These are phyloP conservation scores for Decapterus maruadsi DNA, from an alignment of 2,797 vertebrate species.

Conservation along the genomic window DNA sequence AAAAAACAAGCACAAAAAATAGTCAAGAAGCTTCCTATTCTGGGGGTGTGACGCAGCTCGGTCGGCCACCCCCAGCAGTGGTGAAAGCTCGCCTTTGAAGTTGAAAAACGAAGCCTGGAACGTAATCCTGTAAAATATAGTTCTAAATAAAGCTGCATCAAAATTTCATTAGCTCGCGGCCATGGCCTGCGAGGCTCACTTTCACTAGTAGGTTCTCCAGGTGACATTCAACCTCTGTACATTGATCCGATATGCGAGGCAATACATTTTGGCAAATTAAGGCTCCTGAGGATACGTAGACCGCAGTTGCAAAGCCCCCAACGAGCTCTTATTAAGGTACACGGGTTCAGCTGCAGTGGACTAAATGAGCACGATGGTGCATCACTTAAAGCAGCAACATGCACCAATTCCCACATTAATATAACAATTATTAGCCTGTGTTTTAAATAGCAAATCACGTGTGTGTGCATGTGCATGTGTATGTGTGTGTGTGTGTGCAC, in stretches of 20 bases:
- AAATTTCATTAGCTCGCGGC: conserved; percentile 77
- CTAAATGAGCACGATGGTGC: neutral
- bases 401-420: conserved; percentile 2
- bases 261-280: conserved; percentile 53
- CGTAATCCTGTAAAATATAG: conserved; percentile 83
- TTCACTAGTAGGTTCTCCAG: conserved; percentile 69
- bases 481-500: neutral
- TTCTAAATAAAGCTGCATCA: conserved; percentile 83
- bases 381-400: conserved; percentile 2
- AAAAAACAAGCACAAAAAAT: conserved; percentile 22
- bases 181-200: conserved; percentile 64
- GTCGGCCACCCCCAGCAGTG: conserved; percentile 65
- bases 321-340: neutral
- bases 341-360: neutral
- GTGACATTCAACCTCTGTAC: conserved; percentile 76
- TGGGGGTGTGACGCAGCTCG: conserved; percentile 31
- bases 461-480: neutral
- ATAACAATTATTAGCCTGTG: neutral
- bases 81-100: conserved; percentile 81
- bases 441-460: conserved; percentile 14
- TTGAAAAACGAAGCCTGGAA: conserved; percentile 79
- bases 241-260: conserved; percentile 60
- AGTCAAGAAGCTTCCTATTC: conserved; percentile 37
- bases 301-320: too few relatives aligned
- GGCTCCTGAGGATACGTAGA: conserved; percentile 10